phyloP scores from a whole-genome alignment of 2,113 vertebrate genomes.

The Equus quagga region DNA sequence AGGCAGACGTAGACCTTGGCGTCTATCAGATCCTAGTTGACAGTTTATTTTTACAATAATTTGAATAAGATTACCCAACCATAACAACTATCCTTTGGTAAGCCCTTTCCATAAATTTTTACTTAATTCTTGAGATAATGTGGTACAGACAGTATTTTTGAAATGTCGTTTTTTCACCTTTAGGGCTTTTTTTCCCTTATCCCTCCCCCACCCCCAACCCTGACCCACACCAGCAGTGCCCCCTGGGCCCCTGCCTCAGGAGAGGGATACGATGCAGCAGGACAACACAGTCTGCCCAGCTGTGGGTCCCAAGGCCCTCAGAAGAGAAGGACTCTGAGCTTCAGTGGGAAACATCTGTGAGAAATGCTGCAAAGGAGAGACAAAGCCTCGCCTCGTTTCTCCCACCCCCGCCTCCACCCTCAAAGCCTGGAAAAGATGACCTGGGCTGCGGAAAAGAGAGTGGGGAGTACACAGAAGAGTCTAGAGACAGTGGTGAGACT shows the following conservation, averaged over 20 bases:
- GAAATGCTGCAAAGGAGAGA: not conserved
- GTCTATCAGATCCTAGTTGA: not conserved
- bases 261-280: not conserved
- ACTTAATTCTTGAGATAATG: not conserved
- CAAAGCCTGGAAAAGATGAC: not conserved
- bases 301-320: not conserved
- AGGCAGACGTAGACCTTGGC: not conserved
- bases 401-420: not conserved
- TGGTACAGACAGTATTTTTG: not conserved
- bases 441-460: not conserved
- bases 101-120: not conserved
- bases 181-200: not conserved
- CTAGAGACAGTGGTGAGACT: accelerated
- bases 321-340: too few species aligned
- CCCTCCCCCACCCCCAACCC: not conserved
- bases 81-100: not conserved
- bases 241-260: not conserved
- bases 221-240: not conserved
- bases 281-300: too few species aligned
- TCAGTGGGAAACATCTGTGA: not conserved
- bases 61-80: not conserved
- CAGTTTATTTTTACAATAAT: not conserved
- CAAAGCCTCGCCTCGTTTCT: not conserved
- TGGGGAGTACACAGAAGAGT: not conserved
- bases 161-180: not conserved